Percentiles rank a stretch among this genome's conserved stretches.
phyloP scores from a whole-genome alignment of 2,888 invertebrate genomes.

The Zhuqinia jingwanae region DNA sequence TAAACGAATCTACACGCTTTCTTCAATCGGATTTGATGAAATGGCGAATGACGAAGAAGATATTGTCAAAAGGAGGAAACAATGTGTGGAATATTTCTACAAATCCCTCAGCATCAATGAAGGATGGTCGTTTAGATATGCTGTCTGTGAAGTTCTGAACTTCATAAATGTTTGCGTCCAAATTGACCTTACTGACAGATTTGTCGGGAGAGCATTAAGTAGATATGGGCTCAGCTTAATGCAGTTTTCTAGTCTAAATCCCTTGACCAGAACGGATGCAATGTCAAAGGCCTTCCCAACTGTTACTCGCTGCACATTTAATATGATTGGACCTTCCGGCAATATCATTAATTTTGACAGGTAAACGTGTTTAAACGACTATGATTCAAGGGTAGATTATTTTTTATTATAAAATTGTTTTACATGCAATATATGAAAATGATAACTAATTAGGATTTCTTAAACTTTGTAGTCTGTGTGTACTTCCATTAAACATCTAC shows the following conservation, averaged over 20 bases:
- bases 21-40: constrained; percentile 78
- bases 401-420: too few species aligned
- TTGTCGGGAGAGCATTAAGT: constrained; percentile 79
- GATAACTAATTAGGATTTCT: neutral
- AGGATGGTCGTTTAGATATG: constrained; percentile 68
- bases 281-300: constrained; percentile 78
- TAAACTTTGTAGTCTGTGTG: constrained; percentile 57
- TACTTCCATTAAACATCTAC: constrained; percentile 79
- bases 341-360: constrained; percentile 65
- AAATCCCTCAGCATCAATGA: constrained; percentile 48
- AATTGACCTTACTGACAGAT: constrained; percentile 79
- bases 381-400: neutral
- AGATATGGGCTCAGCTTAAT: constrained; percentile 79
- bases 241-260: constrained; percentile 76
- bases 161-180: constrained; percentile 80
- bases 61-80: constrained; percentile 38
- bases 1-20: constrained; percentile 84
- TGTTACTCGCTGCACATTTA: constrained; percentile 79
- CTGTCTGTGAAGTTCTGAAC: constrained; percentile 77
- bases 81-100: constrained; percentile 64
- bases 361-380: neutral
- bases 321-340: constrained; percentile 75
- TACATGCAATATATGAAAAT: too few species aligned
- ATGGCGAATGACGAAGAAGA: constrained; percentile 40
- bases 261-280: constrained; percentile 79